phyloP scores from a whole-genome alignment of 2,113 vertebrate genomes.

The Seriola aureovittata region DNA sequence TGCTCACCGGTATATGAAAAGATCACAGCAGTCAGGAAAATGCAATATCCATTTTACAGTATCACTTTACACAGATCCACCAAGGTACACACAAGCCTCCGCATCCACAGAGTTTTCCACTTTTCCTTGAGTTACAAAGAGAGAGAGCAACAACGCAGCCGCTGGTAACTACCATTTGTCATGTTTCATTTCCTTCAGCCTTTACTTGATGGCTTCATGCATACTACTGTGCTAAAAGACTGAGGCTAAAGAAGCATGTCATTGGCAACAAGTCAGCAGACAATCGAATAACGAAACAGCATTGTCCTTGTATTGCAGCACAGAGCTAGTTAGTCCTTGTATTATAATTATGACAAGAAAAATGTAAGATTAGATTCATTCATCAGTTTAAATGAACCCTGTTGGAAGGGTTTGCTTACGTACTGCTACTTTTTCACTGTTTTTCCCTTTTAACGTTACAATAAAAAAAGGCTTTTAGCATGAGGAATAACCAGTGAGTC shows the following conservation, averaged over 20 bases:
- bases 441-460: background rate
- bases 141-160: slow-evolving; percentile 44
- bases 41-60: background rate
- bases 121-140: slow-evolving; percentile 17
- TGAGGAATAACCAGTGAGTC: background rate
- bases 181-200: slow-evolving; percentile 60
- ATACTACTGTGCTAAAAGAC: background rate
- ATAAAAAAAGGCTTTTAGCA: background rate
- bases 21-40: slow-evolving; percentile 15
- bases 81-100: background rate
- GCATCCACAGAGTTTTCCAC: background rate
- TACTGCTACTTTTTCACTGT: background rate
- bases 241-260: background rate
- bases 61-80: slow-evolving; percentile 15
- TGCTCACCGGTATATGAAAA: background rate
- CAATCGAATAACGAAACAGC: background rate
- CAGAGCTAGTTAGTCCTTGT: background rate
- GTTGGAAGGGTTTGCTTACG: background rate
- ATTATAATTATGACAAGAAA: background rate
- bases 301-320: background rate
- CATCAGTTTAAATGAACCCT: background rate
- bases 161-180: slow-evolving; percentile 49
- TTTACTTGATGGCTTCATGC: background rate
- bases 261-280: background rate
- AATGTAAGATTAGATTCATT: background rate